These are phyloP conservation scores for Synergus japonicus DNA, from an alignment of 2,888 invertebrate species.

Conservation along the genomic window DNA sequence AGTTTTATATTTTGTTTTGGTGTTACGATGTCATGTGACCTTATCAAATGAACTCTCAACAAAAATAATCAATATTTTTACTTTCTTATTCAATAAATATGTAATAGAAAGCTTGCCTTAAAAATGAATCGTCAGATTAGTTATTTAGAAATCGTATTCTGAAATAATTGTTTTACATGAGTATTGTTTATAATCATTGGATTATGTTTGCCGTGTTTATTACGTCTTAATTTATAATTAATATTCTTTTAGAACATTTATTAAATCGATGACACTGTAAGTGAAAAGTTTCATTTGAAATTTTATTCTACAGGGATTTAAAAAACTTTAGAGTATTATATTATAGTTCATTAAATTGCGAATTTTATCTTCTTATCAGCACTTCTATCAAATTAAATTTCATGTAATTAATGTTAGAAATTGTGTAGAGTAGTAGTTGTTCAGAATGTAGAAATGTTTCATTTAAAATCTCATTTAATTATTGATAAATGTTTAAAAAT, in stretches of 20 bases:
- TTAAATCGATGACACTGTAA: background rate
- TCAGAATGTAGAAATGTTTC: background rate
- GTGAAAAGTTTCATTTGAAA: constrained; percentile 8
- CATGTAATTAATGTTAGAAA: background rate
- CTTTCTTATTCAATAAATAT: background rate
- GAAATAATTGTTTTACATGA: constrained; percentile 6
- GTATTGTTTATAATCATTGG: background rate
- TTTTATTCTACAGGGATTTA: background rate
- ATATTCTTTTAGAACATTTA: background rate
- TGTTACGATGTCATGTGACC: constrained; percentile 10
- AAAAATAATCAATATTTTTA: constrained; percentile 18
- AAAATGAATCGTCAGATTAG: background rate
- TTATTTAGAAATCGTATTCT: background rate
- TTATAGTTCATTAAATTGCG: background rate
- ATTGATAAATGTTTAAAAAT: background rate
- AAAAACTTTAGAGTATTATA: background rate
- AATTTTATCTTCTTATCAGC: background rate
- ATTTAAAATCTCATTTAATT: background rate
- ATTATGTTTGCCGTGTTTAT: background rate
- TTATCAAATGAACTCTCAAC: background rate
- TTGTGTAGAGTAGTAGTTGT: background rate
- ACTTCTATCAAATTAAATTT: background rate
- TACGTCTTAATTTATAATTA: background rate
- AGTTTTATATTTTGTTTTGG: constrained; percentile 17
- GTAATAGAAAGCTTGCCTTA: background rate